phyloP scores from a whole-genome alignment of 2,797 vertebrate genomes.

The Danionella dracula region DNA sequence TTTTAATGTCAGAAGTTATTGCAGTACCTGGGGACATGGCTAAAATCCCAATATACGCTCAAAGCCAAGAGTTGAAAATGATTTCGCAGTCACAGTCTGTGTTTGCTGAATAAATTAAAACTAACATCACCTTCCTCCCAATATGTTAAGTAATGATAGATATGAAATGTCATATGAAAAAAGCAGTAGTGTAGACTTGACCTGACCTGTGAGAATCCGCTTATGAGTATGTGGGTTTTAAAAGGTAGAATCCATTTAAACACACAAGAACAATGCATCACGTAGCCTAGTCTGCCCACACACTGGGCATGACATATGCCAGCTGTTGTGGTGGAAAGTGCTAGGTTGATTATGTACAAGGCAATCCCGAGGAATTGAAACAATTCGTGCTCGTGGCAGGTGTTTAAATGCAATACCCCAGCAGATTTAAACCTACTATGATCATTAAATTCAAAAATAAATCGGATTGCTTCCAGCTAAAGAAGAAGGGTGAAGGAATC shows the following conservation, averaged over 20 bases:
- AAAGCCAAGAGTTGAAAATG: not conserved
- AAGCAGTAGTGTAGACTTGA: not conserved
- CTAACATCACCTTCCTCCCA: not conserved
- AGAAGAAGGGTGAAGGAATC: not conserved
- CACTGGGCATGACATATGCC: conserved; percentile 53
- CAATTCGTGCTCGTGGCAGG: conserved; percentile 52
- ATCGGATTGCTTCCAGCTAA: conserved; percentile 24
- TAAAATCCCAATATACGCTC: not conserved
- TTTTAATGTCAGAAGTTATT: not conserved
- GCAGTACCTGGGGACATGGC: not conserved
- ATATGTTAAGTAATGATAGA: not conserved
- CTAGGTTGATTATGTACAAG: conserved; percentile 57
- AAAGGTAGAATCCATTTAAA: conserved; percentile 55
- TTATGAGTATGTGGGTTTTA: conserved; percentile 13
- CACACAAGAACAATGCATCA: conserved; percentile 45
- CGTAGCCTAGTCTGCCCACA: conserved; percentile 58
- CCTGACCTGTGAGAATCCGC: not conserved
- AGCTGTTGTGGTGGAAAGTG: conserved; percentile 63
- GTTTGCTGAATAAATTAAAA: not conserved
- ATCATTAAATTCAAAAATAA: conserved; percentile 30
- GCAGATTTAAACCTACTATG: conserved; percentile 31
- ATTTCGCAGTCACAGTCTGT: not conserved
- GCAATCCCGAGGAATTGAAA: conserved; percentile 53
- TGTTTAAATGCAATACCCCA: conserved; percentile 47
- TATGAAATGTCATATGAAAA: not conserved